Conservation (phyloP, 2,888 invertebrate species). For the Pristionchus arcanus region DNA sequence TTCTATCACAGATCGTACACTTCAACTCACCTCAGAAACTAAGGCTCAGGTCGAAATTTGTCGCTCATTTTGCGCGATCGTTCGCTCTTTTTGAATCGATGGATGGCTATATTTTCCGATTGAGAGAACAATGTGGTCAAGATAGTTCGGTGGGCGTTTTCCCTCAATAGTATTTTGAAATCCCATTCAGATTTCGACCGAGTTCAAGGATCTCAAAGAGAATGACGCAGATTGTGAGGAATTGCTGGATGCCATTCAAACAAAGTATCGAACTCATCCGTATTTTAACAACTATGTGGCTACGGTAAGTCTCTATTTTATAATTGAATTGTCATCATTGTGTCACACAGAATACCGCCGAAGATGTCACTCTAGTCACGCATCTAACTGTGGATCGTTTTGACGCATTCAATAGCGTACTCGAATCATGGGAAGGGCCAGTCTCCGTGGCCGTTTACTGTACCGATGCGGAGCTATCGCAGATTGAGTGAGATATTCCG, state of each 20-base stretch:
- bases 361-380: constrained; percentile 83
- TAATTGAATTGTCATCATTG: background rate
- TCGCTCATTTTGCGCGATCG: constrained; percentile 89
- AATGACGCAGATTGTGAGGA: background rate
- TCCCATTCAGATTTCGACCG: background rate
- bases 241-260: constrained; percentile 84
- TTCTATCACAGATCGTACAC: constrained; percentile 86
- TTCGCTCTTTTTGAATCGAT: constrained; percentile 90
- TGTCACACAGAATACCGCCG: constrained; percentile 79
- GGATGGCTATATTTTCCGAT: constrained; percentile 89
- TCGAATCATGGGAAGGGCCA: constrained; percentile 91
- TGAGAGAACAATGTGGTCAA: background rate
- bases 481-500: constrained; percentile 7
- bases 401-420: constrained; percentile 89
- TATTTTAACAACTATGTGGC: constrained; percentile 87
- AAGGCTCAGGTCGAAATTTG: constrained; percentile 86
- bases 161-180: too few relatives aligned
- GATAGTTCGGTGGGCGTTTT: background rate
- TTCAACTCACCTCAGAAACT: constrained; percentile 94
- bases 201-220: background rate
- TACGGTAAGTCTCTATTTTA: background rate
- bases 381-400: constrained; percentile 92
- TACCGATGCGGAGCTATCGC: constrained; percentile 87
- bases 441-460: constrained; percentile 91
- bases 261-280: constrained; percentile 88